Evolutionary conservation across 2,797 vertebrate genomes (phyloP), one percentile per base, ranked within the genome.

Genomic region (Ptychobarbus kaznakovi): DNA sequence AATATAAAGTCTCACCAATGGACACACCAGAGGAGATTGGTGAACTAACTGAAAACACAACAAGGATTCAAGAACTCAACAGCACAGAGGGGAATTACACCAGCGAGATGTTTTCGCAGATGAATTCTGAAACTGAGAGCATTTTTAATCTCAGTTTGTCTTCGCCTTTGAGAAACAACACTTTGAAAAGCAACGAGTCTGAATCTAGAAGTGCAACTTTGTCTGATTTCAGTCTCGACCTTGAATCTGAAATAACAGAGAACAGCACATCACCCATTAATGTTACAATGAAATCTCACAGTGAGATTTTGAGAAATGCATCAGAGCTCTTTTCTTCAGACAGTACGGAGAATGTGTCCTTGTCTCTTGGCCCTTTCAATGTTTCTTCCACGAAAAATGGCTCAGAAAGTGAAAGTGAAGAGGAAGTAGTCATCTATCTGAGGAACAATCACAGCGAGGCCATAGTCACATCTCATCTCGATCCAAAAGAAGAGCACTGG

Each of bases 391-490:
- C 38, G 4, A 80, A 90, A 69, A 79, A 16, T 53, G 15, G 42
- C 49, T 84, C 89, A 40, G 87, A 86, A 28, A 69, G 81, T 11
- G 90, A 91, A 1, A 92, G 86, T 75, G 86, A 3, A 25, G 93
- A 95, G 72, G 93, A 96, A 81, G 87, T 96, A 5, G 22, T 91
- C 7, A 96, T 96, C 87, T 95, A 93, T 87, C 89, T 96, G 25
- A 89, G 91, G 80, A 91, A 92, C 76, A 93, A 94, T 81, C 86
- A 74, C 2, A 93, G 89, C 11, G 77, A 93, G 38, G 92, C 70
- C 35, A 94, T 96, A 51, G 91, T 93, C 90, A 94, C 93, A 51
- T 93, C 85, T 15, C 87, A 91, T 2, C 68, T 96, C 32, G 90
- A 94, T 86, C 88, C 63, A 3, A 80, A 90, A 58, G 86, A 46